Conservation (phyloP, 2,797 vertebrate genomes). For the Thalassophryne amazonica region DNA sequence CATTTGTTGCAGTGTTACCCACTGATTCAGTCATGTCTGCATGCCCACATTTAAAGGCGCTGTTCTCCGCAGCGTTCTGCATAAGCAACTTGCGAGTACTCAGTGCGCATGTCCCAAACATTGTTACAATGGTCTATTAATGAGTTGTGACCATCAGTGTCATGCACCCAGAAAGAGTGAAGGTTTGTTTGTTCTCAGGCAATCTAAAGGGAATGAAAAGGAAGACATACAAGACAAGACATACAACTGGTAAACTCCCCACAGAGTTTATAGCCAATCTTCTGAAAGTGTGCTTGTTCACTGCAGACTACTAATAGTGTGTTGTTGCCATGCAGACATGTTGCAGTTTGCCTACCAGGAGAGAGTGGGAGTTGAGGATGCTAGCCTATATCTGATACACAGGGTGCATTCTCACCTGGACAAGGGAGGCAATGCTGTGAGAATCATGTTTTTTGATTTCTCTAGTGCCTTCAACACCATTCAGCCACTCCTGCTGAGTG, state of each 20-base stretch:
- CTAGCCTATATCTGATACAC: conserved; percentile 23
- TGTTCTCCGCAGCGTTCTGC: no score
- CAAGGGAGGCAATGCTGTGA: no score
- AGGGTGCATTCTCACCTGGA: conserved; percentile 22
- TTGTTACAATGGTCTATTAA: conserved; percentile 65
- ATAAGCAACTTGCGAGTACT: no score
- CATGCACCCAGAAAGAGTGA: conserved; percentile 41
- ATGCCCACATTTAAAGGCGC: no score
- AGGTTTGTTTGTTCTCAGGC: conserved; percentile 41
- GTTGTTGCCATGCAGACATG: conserved; percentile 43
- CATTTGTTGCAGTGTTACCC: no score
- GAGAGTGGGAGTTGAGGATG: no score
- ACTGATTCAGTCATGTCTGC: no score
- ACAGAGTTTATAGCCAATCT: conserved; percentile 20
- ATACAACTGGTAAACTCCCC: conserved; percentile 32
- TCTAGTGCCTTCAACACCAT: no score
- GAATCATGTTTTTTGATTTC: no score
- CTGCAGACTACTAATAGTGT: conserved; percentile 58
- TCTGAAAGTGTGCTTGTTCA: conserved; percentile 56
- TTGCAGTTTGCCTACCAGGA: no score
- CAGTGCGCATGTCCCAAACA: no score
- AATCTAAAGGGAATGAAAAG: conserved; percentile 28
- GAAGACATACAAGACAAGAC: conserved; percentile 6
- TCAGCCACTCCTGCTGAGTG: no score
- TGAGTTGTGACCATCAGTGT: conserved; percentile 56